A percentile compares a stretch with the other conserved stretches of the same genome.
phyloP scores from a whole-genome alignment of 2,113 vertebrate genomes.

The Mirza zaza region DNA sequence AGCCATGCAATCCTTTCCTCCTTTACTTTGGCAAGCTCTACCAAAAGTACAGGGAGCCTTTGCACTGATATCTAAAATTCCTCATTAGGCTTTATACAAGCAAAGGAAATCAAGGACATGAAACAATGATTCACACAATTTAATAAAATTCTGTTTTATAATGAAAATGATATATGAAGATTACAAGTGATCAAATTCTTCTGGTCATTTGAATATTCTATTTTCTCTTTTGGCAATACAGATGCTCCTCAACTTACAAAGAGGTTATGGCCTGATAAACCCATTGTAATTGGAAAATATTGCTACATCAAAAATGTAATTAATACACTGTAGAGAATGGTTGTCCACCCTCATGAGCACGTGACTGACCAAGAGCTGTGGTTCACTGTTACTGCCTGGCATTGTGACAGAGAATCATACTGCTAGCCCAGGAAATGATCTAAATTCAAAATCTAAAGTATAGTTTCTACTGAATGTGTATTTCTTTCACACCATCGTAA shows the following conservation, averaged over 20 bases:
- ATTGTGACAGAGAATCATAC: neutral
- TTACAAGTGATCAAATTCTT: constrained; percentile 3
- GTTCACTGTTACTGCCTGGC: neutral
- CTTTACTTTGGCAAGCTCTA: neutral
- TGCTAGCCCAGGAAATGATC: neutral
- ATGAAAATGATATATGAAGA: neutral
- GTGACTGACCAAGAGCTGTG: neutral
- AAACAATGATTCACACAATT: neutral
- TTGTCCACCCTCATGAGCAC: neutral
- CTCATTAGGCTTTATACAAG: neutral
- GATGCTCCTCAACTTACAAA: neutral
- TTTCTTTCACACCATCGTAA: neutral
- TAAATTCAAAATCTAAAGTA: neutral
- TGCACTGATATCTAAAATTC: neutral
- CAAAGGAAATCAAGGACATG: neutral
- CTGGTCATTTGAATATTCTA: neutral
- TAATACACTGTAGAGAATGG: neutral
- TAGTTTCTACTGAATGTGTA: neutral
- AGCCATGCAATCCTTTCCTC: neutral
- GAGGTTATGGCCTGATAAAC: neutral
- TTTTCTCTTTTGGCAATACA: neutral
- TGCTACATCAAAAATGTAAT: neutral
- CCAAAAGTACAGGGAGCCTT: neutral
- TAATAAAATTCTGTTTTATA: neutral
- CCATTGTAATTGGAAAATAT: neutral